Conservation (phyloP, 30 jellyfish, hydroid and myxozoan species). For the Haliclystus octoradiatus region DNA sequence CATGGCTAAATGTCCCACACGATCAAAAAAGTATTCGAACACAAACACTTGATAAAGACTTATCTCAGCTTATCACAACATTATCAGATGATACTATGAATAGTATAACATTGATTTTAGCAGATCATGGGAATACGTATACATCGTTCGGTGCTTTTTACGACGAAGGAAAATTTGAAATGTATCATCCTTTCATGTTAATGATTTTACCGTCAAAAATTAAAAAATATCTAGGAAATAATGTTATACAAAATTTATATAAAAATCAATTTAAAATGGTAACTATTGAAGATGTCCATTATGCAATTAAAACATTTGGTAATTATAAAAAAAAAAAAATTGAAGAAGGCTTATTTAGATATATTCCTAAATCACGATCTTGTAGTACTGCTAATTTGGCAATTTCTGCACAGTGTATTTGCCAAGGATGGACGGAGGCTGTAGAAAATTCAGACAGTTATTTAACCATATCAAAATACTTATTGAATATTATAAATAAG, state of each 20-base stretch:
- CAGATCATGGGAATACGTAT: slow-evolving; percentile 94
- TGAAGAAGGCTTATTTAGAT: too few species aligned
- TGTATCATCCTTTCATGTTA: slow-evolving; percentile 79
- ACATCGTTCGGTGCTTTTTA: slow-evolving; percentile 43
- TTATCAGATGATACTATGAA: slow-evolving; percentile 29
- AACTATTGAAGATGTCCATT: slow-evolving; percentile 62
- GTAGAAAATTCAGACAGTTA: too few species aligned
- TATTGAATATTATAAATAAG: too few species aligned
- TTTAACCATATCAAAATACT: too few species aligned
- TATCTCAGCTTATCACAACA: slow-evolving; percentile 27
- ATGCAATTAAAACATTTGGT: slow-evolving; percentile 17
- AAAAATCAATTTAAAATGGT: slow-evolving; percentile 47
- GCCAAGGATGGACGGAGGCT: slow-evolving; percentile 74
- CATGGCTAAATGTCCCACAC: slow-evolving; percentile 60
- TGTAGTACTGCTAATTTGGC: slow-evolving; percentile 59
- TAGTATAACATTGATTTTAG: slow-evolving; percentile 62
- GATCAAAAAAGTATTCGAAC: slow-evolving; percentile 67
- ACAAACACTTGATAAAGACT: slow-evolving; percentile 62
- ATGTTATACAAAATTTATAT: slow-evolving; percentile 41
- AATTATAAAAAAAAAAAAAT: too few species aligned
- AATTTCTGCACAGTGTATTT: slow-evolving; percentile 66
- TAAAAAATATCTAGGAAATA: slow-evolving; percentile 31
- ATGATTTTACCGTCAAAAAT: slow-evolving; percentile 64
- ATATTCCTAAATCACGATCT: too few species aligned
- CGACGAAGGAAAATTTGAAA: slow-evolving; percentile 78